Percentiles rank a stretch among this genome's conserved stretches.
Conservation (phyloP, 2,797 vertebrate species). For the Morelia viridis region DNA sequence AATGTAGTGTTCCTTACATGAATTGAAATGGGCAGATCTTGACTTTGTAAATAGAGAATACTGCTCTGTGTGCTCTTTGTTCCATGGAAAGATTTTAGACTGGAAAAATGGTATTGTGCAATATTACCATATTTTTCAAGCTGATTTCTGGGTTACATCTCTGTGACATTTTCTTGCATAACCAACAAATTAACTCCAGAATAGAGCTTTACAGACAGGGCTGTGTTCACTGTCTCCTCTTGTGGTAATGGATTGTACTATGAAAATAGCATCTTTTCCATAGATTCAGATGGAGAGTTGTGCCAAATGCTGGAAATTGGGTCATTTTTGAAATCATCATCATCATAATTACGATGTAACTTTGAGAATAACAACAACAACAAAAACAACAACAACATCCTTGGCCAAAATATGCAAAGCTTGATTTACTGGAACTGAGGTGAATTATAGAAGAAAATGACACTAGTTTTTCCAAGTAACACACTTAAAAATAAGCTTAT, state of each 20-base stretch:
- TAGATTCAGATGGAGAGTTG: background rate
- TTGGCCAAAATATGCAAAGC: background rate
- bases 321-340: background rate
- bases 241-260: background rate
- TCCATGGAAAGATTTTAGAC: background rate
- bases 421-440: background rate
- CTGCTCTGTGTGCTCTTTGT: background rate
- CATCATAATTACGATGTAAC: background rate
- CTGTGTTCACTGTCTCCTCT: background rate
- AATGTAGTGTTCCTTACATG: background rate
- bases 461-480: background rate
- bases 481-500: background rate
- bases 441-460: background rate
- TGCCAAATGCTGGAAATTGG: background rate
- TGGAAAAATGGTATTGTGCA: background rate
- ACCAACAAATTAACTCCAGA: background rate
- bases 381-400: background rate
- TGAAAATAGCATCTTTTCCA: background rate
- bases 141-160: background rate
- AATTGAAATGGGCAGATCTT: background rate
- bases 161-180: background rate
- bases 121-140: background rate
- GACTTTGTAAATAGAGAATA: background rate
- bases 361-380: background rate
- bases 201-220: background rate